These are phyloP conservation scores for Rhopalosiphum maidis DNA, from an alignment of 1,140 invertebrate species.

Conservation along the genomic window DNA sequence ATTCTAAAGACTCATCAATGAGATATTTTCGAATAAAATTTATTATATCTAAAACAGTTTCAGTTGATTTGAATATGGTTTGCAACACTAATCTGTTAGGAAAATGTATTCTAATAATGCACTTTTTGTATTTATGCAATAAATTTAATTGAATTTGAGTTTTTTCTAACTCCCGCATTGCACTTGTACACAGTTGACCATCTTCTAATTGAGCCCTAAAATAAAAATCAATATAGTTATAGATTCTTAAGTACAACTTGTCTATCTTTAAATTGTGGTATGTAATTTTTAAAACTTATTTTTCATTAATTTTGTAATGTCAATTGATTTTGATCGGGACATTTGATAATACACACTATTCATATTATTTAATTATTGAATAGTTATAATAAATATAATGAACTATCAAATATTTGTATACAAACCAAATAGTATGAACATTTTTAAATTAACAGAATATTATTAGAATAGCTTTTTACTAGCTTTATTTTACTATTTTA, in stretches of 20 bases:
- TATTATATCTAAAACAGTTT: slow-evolving; percentile 72
- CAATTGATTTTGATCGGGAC: background rate
- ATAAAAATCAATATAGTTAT: background rate
- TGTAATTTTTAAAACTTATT: no score
- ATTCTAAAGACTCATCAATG: slow-evolving; percentile 68
- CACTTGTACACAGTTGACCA: slow-evolving; percentile 69
- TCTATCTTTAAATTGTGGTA: background rate
- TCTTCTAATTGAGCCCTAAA: slow-evolving; percentile 67
- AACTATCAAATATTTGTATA: no score
- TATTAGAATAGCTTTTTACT: no score
- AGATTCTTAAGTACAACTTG: background rate
- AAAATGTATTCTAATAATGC: slow-evolving; percentile 81
- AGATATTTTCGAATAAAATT: slow-evolving; percentile 76
- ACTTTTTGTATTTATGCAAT: slow-evolving; percentile 71
- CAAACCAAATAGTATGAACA: no score
- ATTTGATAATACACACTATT: background rate
- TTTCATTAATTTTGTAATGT: background rate
- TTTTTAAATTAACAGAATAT: no score
- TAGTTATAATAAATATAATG: no score
- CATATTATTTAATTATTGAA: background rate
- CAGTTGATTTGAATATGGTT: slow-evolving; percentile 75
- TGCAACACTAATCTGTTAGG: slow-evolving; percentile 81
- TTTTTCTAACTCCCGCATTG: slow-evolving; percentile 69
- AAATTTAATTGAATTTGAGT: slow-evolving; percentile 65
- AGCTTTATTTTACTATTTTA: no score